Percentiles rank a stretch among this genome's conserved stretches.
Evolutionary conservation across 30 jellyfish, hydroid and myxozoan species (phyloP).

Genomic region (Rhopilema esculentum): DNA sequence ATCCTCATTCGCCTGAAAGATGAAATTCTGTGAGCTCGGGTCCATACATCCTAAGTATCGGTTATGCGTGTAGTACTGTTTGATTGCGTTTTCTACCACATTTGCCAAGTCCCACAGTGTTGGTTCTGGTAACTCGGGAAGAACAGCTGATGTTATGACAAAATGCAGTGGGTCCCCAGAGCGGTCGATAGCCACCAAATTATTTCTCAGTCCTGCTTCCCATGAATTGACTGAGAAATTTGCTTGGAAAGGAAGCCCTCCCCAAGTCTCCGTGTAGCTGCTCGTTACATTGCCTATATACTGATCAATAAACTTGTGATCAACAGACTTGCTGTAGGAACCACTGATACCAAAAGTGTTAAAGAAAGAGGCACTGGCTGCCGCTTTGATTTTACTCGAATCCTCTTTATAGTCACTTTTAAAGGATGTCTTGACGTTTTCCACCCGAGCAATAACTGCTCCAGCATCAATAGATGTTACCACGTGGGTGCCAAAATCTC

Average conservation of each 20-base stretch:
- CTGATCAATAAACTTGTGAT: conserved; percentile 43
- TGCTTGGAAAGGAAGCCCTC: conserved; percentile 84
- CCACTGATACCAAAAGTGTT: conserved; percentile 48
- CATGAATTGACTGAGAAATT: conserved; percentile 62
- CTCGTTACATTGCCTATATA: conserved; percentile 54
- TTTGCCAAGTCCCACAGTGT: conserved; percentile 67
- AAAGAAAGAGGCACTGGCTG: conserved; percentile 81
- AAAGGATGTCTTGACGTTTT: conserved; percentile 61
- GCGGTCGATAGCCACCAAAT: conserved; percentile 79
- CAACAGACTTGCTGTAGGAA: conserved; percentile 35
- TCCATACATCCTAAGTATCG: conserved; percentile 74
- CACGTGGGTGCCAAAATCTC: conserved; percentile 84
- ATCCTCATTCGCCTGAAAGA: conserved; percentile 76
- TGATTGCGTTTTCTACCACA: conserved; percentile 57
- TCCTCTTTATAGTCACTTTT: conserved; percentile 54
- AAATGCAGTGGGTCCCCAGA: conserved; percentile 83
- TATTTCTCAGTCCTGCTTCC: conserved; percentile 58
- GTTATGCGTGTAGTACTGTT: conserved; percentile 71
- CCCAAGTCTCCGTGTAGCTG: conserved; percentile 76
- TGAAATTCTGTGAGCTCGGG: conserved; percentile 66
- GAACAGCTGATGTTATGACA: conserved; percentile 64
- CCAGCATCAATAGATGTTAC: conserved; percentile 83
- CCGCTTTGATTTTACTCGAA: conserved; percentile 69
- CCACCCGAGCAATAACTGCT: conserved; percentile 70
- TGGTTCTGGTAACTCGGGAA: conserved; percentile 82